Evolutionary conservation across 2,797 vertebrate genomes (phyloP).

Genomic region (Cynodonichthys magdalenae): DNA sequence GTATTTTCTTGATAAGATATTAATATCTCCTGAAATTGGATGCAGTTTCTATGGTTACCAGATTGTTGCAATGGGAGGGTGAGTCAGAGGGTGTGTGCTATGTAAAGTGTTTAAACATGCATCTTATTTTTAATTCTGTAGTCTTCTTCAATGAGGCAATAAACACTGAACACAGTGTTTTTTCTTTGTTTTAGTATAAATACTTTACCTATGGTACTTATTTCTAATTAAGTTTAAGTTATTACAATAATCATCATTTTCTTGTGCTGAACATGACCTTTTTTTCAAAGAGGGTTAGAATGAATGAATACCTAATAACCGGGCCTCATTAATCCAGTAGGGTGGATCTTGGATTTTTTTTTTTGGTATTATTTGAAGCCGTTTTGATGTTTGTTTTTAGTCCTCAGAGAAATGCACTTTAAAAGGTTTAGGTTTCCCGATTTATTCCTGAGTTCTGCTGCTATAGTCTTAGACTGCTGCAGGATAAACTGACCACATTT

Average conservation of each 20-base stretch:
- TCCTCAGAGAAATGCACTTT: slow-evolving; percentile 8
- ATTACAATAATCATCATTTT: slow-evolving; percentile 20
- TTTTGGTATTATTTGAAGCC: slow-evolving; percentile 5
- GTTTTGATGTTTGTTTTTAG: slow-evolving; percentile 35
- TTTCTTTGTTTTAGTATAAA: not conserved
- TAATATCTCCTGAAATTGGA: slow-evolving; percentile 71
- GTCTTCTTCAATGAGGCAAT: accelerated
- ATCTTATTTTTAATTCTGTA: not conserved
- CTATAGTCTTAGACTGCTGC: no score
- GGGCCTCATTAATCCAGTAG: slow-evolving; percentile 35
- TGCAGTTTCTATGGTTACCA: slow-evolving; percentile 76
- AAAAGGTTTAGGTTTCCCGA: not conserved
- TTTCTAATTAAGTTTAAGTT: slow-evolving; percentile 34
- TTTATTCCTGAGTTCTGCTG: no score
- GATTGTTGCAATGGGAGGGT: slow-evolving; percentile 73
- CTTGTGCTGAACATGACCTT: slow-evolving; percentile 8
- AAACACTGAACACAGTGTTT: not conserved
- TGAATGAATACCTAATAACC: slow-evolving; percentile 44
- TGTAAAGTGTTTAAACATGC: slow-evolving; percentile 25
- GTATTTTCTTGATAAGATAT: slow-evolving; percentile 36
- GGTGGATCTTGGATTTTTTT: slow-evolving; percentile 10
- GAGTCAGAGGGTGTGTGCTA: slow-evolving; percentile 30
- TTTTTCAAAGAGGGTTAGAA: slow-evolving; percentile 37
- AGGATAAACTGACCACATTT: no score
- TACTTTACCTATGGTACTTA: slow-evolving; percentile 2